These are phyloP conservation scores for Griposia aprilina DNA, from an alignment of 2,888 invertebrate genomes.

Conservation along the genomic window DNA sequence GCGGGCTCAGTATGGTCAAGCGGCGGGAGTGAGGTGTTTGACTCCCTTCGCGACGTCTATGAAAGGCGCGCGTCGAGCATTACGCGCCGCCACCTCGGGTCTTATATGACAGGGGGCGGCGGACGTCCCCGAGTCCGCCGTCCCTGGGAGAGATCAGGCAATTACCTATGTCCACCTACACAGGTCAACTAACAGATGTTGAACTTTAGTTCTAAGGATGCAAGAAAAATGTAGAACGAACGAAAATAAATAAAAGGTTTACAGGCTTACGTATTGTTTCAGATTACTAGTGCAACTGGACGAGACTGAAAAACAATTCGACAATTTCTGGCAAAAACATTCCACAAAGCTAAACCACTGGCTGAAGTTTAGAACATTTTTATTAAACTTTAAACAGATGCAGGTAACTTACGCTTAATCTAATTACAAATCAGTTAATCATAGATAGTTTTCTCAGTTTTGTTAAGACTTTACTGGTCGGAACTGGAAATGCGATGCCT, in stretches of 20 bases:
- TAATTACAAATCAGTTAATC: conserved; percentile 26
- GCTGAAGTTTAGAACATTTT: conserved; percentile 97
- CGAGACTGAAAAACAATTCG: conserved; percentile 98
- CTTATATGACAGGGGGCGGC: too few relatives aligned
- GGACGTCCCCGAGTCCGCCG: too few relatives aligned
- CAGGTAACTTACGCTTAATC: conserved; percentile 89
- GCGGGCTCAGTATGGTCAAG: too few relatives aligned
- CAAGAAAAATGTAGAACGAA: background rate
- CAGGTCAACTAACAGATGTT: background rate
- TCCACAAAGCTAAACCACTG: conserved; percentile 97
- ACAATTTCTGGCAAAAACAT: conserved; percentile 98
- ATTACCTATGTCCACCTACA: background rate
- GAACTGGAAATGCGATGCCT: conserved; percentile 80
- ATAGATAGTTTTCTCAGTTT: conserved; percentile 23
- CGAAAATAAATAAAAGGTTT: background rate
- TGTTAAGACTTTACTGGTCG: conserved; percentile 79
- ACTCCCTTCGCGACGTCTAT: too few relatives aligned
- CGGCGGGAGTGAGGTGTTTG: too few relatives aligned
- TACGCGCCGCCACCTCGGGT: too few relatives aligned
- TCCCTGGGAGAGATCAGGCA: background rate
- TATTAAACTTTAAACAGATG: conserved; percentile 98
- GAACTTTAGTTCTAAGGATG: background rate
- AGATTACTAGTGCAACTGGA: conserved; percentile 97
- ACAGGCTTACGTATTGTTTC: conserved; percentile 70
- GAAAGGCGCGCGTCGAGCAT: too few relatives aligned